phyloP scores from a whole-genome alignment of 2,888 invertebrate genomes.

The Marasmarcha lunaedactyla region DNA sequence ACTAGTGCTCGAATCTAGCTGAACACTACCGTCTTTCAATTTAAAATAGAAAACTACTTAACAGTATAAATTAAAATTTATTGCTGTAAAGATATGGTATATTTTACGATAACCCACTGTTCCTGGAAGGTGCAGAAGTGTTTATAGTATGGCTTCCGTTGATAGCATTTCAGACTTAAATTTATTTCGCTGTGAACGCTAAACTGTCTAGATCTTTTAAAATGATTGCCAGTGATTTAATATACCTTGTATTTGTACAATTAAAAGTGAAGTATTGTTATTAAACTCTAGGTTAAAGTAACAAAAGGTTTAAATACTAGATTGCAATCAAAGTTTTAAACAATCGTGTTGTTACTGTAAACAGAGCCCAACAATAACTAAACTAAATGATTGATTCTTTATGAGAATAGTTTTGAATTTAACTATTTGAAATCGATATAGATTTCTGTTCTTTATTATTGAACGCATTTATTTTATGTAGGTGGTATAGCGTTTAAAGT shows the following conservation, averaged over 20 bases:
- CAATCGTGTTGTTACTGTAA: too few species aligned
- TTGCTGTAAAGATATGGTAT: constrained; percentile 2
- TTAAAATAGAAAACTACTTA: constrained; percentile 1
- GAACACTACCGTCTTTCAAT: neutral
- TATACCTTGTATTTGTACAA: constrained; percentile 10
- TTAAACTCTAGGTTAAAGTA: constrained; percentile 7
- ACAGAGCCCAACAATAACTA: too few species aligned
- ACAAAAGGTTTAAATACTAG: neutral
- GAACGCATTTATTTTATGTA: too few species aligned
- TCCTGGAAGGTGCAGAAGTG: constrained; percentile 48
- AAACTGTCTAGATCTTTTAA: constrained; percentile 23
- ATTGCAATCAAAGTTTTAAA: too few species aligned
- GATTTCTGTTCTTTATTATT: too few species aligned
- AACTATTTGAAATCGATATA: too few species aligned
- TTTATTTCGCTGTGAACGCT: constrained; percentile 23
- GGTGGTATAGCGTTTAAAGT: too few species aligned
- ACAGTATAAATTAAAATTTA: neutral
- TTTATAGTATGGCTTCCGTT: constrained; percentile 39
- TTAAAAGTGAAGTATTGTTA: constrained; percentile 4
- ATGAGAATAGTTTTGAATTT: too few species aligned
- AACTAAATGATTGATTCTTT: too few species aligned
- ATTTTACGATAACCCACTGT: constrained; percentile 8
- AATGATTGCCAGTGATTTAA: constrained; percentile 21
- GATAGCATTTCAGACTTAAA: constrained; percentile 25
- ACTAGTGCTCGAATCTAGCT: neutral